Base-by-base conservation (phyloP, 2,888 invertebrate species). In the Cynaeus angustus region DNA sequence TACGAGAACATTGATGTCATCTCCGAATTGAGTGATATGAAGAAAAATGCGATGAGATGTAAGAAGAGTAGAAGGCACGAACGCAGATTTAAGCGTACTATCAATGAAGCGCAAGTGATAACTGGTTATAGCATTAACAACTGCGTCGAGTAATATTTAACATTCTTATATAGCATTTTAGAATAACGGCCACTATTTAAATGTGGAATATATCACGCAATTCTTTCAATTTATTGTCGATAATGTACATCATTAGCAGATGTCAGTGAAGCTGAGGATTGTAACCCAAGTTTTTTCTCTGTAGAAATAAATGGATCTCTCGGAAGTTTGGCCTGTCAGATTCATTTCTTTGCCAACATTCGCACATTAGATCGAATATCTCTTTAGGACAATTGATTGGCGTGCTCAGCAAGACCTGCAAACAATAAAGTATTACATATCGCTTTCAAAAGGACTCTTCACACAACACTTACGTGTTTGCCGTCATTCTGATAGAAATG, bases 341-440 rank as follows among this genome's bases (percentile, higher is more conserved):
- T 79, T 93, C 93, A 82, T 92, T 91, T 59, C 93, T 87, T 81
- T 94, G 92, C 95, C 95, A 95, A 83, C 95, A 95, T 82, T 95
- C 94, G 79, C 90, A 88, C 93, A 95, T 94, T 81, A 95, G 86
- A 83, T 94, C 94, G 85, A 91, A 94, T 79, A 95, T 93, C 85
- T 95, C 94, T 80, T 92, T 92, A 28, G 94, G 92, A 83, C 94
- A 94, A 85, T 92, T 91, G 79, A 90, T 88, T 68, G 94, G 94
- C 81, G 90, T 88, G 55, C 91, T 89, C 68, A 94, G 87, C 62
- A 89, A 81, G 78, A 87, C 84, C 88, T 88, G 80, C 45, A 75
- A 80, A 56, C 50, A 66, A 71, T 70, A 68, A 65, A 61, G 21
- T 53, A 46, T 66, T 58, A 71, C 56, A 56, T 62, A 62, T 67